Percentiles rank a stretch among this genome's conserved stretches.
These are phyloP conservation scores for Pseudoips prasinana DNA, from an alignment of 2,888 invertebrate species.

Conservation along the genomic window DNA sequence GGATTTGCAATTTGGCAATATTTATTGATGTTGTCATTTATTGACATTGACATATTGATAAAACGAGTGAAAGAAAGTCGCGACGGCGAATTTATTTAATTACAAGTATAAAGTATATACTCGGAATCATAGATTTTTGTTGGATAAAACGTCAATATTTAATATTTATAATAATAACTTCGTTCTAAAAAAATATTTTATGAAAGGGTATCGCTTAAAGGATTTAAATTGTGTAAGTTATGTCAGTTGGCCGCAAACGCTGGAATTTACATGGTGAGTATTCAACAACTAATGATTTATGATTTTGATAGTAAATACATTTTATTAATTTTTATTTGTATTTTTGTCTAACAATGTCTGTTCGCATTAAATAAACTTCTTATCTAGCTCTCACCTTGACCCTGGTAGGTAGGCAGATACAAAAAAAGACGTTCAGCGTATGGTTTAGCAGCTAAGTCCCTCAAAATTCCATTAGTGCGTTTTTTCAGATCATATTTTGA, in stretches of 20 bases:
- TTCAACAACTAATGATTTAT: too few relatives aligned
- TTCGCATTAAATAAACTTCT: too few relatives aligned
- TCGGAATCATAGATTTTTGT: constrained; percentile 4
- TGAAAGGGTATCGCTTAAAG: constrained; percentile 11
- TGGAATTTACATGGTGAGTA: constrained; percentile 88
- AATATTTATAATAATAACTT: constrained; percentile 14
- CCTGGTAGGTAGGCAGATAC: too few relatives aligned
- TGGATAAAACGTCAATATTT: constrained; percentile 11
- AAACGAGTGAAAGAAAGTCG: constrained; percentile 14
- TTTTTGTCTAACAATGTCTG: too few relatives aligned
- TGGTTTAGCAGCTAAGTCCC: too few relatives aligned
- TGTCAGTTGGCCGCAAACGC: constrained; percentile 86
- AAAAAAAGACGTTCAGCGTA: too few relatives aligned
- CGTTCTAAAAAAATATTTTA: constrained; percentile 15
- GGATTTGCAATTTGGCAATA: constrained; percentile 4
- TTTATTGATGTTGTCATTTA: constrained; percentile 13
- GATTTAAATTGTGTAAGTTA: constrained; percentile 34
- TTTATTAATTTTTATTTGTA: too few relatives aligned
- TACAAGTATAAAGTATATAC: constrained; percentile 10
- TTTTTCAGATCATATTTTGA: too few relatives aligned
- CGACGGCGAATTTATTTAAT: constrained; percentile 4
- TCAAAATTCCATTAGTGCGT: too few relatives aligned
- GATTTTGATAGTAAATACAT: too few relatives aligned
- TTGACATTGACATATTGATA: constrained; percentile 35
- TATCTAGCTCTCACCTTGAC: too few relatives aligned